Evolutionary conservation across 1,140 invertebrate species (phyloP).

Genomic region (Tachypleus tridentatus): DNA sequence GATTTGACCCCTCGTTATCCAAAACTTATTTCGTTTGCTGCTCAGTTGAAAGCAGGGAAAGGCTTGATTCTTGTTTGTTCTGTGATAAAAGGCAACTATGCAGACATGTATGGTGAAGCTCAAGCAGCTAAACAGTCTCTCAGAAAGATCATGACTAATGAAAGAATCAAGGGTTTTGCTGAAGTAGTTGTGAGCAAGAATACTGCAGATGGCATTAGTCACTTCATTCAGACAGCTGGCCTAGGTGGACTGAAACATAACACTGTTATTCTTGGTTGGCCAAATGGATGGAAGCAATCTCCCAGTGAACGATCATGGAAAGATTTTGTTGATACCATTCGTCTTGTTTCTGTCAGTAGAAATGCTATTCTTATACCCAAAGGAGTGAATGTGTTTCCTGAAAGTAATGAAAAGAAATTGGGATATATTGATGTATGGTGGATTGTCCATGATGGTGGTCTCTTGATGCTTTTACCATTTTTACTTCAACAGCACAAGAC

Average conservation of each 20-base stretch:
- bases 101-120: constrained; percentile 48
- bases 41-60: constrained; percentile 89
- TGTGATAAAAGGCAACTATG: constrained; percentile 60
- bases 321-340: constrained; percentile 21
- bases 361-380: constrained; percentile 85
- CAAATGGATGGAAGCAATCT: constrained; percentile 42
- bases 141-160: constrained; percentile 72
- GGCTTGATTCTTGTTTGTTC: constrained; percentile 85
- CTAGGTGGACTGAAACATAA: constrained; percentile 96
- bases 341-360: constrained; percentile 53
- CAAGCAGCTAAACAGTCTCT: constrained; percentile 68
- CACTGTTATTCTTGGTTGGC: constrained; percentile 95
- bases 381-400: constrained; percentile 92
- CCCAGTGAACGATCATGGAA: constrained; percentile 2
- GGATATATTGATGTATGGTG: constrained; percentile 99
- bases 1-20: constrained; percentile 55
- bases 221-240: constrained; percentile 88
- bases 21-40: constrained; percentile 86
- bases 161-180: constrained; percentile 93
- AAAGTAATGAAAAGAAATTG: constrained; percentile 73
- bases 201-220: constrained; percentile 75
- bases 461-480: constrained; percentile 85
- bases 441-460: constrained; percentile 47
- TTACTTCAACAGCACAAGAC: constrained; percentile 86
- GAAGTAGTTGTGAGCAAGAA: constrained; percentile 79